phyloP scores from a whole-genome alignment of 2,797 vertebrate species.

The Heliangelus exortis region DNA sequence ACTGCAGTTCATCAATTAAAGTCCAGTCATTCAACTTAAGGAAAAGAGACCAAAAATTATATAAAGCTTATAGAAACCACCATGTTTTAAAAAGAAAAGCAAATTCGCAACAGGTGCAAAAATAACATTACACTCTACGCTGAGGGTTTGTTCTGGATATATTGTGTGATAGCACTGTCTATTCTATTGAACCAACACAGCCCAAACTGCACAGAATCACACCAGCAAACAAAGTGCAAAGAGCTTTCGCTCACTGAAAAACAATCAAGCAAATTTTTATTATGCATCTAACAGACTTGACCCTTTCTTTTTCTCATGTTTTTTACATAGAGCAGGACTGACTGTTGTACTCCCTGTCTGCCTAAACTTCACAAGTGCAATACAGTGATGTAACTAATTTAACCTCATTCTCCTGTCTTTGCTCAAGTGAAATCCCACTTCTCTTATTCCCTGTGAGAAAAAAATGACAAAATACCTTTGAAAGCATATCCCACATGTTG shows the following conservation, averaged over 20 bases:
- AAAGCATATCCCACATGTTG: neutral
- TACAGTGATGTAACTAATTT: constrained; percentile 63
- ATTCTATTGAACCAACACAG: neutral
- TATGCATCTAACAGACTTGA: neutral
- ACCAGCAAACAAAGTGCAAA: neutral
- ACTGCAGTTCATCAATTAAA: constrained; percentile 52
- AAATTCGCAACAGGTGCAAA: neutral
- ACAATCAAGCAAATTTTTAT: neutral
- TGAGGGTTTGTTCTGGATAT: neutral
- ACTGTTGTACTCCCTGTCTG: constrained; percentile 1
- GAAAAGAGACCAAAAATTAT: neutral
- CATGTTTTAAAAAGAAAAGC: neutral
- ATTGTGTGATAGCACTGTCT: neutral
- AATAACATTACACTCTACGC: neutral
- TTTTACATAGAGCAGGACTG: neutral
- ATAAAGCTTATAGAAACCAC: neutral
- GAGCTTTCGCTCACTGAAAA: neutral
- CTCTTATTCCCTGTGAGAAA: constrained; percentile 64
- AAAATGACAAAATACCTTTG: neutral
- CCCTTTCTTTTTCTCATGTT: neutral
- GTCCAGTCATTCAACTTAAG: neutral
- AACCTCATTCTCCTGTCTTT: constrained; percentile 74
- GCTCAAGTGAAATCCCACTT: constrained; percentile 64
- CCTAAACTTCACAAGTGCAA: constrained; percentile 39
- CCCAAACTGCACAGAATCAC: neutral